Conservation (phyloP, 2,113 vertebrate genomes). For the Ophiodon elongatus region DNA sequence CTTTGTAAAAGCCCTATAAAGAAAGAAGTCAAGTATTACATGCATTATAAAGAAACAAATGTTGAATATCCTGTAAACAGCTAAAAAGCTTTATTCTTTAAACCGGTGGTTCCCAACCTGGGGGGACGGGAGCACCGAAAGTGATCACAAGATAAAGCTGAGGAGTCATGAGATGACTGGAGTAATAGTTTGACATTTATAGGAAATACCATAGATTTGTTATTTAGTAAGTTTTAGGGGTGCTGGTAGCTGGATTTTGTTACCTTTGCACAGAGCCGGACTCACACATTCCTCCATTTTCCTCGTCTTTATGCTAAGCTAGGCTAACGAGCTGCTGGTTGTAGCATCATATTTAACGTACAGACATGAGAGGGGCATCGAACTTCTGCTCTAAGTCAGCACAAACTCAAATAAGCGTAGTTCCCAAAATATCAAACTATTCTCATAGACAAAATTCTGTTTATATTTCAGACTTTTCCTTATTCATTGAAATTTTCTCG, state of each 20-base stretch:
- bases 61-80: not conserved
- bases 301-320: not conserved
- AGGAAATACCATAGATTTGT: not conserved
- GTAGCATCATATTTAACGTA: not conserved
- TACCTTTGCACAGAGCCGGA: not conserved
- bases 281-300: not conserved
- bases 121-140: not conserved
- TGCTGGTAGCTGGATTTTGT: not conserved
- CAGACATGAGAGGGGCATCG: not conserved
- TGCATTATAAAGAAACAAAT: not conserved
- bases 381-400: not conserved
- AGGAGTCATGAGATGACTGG: not conserved
- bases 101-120: not conserved
- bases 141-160: not conserved
- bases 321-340: not conserved
- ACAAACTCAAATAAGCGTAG: too few relatives aligned
- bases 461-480: not conserved
- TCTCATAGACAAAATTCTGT: not conserved
- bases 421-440: too few relatives aligned
- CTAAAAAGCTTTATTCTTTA: constrained; percentile 5
- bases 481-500: not conserved
- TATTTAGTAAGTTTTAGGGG: not conserved
- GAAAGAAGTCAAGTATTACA: not conserved
- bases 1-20: not conserved
- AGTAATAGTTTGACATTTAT: not conserved